Conservation (phyloP, 2,113 vertebrate genomes). For the Phalacrocorax carbo region DNA sequence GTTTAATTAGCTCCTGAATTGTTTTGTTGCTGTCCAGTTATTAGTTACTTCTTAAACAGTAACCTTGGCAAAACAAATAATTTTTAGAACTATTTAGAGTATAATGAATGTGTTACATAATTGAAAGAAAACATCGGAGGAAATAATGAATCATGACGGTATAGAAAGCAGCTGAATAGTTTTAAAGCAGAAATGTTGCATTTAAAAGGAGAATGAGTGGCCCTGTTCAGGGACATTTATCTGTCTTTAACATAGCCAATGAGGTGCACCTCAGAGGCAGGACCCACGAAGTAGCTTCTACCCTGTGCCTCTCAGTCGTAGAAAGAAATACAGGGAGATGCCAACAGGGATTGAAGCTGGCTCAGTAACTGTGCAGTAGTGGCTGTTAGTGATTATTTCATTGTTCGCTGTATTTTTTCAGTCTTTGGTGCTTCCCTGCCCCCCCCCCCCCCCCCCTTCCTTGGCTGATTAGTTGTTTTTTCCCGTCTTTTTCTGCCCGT, state of each 20-base stretch:
- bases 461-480: background rate
- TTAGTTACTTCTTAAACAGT: background rate
- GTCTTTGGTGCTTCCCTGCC: background rate
- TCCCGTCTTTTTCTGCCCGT: background rate
- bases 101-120: background rate
- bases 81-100: background rate
- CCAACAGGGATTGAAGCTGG: background rate
- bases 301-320: background rate
- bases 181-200: background rate
- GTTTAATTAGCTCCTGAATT: background rate
- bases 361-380: background rate
- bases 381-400: background rate
- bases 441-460: background rate
- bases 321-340: background rate
- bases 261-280: background rate
- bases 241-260: background rate
- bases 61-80: background rate
- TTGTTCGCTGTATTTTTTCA: background rate
- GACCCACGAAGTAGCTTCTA: background rate
- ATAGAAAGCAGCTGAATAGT: background rate
- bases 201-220: background rate
- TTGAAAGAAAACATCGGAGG: background rate
- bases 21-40: background rate
- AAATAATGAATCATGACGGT: background rate
- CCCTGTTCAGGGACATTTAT: background rate